These are phyloP conservation scores for Agrilus cyanescens DNA, from an alignment of 2,888 invertebrate genomes.

Conservation along the genomic window DNA sequence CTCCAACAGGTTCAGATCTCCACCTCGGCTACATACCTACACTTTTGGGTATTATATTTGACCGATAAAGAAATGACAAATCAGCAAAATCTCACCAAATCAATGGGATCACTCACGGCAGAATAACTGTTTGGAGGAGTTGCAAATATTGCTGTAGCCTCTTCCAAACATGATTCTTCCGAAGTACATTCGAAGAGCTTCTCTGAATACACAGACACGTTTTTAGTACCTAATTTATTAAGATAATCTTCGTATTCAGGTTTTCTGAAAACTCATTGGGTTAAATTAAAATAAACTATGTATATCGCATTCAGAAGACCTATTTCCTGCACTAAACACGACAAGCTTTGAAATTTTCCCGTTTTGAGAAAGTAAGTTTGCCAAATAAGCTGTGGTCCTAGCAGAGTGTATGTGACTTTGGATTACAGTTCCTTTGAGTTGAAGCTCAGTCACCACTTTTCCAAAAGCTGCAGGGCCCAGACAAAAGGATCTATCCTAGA, in stretches of 20 bases:
- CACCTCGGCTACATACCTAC: slow-evolving; percentile 59
- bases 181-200: slow-evolving; percentile 39
- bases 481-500: slow-evolving; percentile 67
- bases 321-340: slow-evolving; percentile 49
- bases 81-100: slow-evolving; percentile 39
- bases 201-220: slow-evolving; percentile 39
- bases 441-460: slow-evolving; percentile 50
- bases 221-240: slow-evolving; percentile 53
- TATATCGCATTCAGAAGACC: slow-evolving; percentile 23
- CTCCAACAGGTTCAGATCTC: slow-evolving; percentile 65
- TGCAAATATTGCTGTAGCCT: slow-evolving; percentile 54
- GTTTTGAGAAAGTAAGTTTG: slow-evolving; percentile 49
- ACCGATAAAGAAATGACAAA: slow-evolving; percentile 13
- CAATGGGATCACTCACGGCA: slow-evolving; percentile 67
- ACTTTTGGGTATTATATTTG: slow-evolving; percentile 3
- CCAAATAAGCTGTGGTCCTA: slow-evolving; percentile 66
- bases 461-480: slow-evolving; percentile 67
- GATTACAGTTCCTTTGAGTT: slow-evolving; percentile 60
- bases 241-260: slow-evolving; percentile 58
- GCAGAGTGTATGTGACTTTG: slow-evolving; percentile 73
- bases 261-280: slow-evolving; percentile 35
- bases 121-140: slow-evolving; percentile 75
- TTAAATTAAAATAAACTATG: too few relatives aligned
- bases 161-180: slow-evolving; percentile 42
- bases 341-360: slow-evolving; percentile 46